Base-by-base conservation (phyloP, 2,888 invertebrate species). In the Theretra japonica region DNA sequence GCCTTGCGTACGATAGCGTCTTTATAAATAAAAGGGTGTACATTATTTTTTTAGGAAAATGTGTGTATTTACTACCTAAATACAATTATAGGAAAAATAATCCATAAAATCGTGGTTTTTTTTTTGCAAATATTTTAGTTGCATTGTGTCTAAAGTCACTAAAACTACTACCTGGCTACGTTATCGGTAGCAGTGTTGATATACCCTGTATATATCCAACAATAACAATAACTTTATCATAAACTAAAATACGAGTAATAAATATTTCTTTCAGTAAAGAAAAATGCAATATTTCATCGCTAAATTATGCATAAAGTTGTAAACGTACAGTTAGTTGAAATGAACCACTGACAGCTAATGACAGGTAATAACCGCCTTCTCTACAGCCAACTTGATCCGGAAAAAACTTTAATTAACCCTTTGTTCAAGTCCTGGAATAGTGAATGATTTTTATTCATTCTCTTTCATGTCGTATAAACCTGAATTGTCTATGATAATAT, bases 301-400 rank as follows among this genome's bases (percentile, higher is more conserved):
- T 70, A 17, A 6, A 58, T 70, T 59, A 48, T 59, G 58, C 6
- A 59, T 48, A n/a, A 28, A 59, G 41, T 70, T 70, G 41, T 70
- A 59, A 70, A 70, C 30, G 59, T 57, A 59, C 11, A 17, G 53
- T 30, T 28, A 56, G 50, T 70, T 62, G 59, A 53, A 50, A 59
- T 50, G 59, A 30, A 62, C 25, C 15, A 30, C 53, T 70, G 70
- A 70, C 62, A 70, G 53, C 53, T 60, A 62, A 68, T 68, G 68
- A 28, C 68, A 68, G 25, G 58, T 70, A 68, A 59, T 72, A 30
- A 72, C 59, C 15, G 41, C 41, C 41, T 57, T 33, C 57, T 58
- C 62, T 0, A 56, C 56, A 21, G 21, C 56, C 33, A 62, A 58
- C 57, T 70, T 70, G 70, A 58, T 70, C 59, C 23, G 11, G 58